Evolutionary conservation across 2,888 invertebrate genomes (phyloP), one percentile per base, ranked within the genome.

Genomic region (Encarsia formosa): DNA sequence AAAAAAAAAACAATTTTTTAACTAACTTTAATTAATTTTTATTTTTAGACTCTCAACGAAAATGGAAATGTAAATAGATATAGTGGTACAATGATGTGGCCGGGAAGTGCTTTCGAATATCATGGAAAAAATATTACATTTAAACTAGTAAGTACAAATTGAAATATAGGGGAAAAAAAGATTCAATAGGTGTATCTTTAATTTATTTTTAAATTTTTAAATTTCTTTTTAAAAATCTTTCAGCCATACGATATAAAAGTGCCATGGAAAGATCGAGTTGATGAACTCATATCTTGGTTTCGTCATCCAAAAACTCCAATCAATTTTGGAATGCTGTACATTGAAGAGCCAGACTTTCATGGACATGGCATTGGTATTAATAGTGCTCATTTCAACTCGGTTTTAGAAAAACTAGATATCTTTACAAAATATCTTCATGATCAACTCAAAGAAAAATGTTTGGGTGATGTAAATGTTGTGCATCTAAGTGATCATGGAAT

Each of bases 401-500:
- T 78, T 45, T 66, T 83, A 5, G 61, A 63, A 46, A 71, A 76
- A 61, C 63, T 81, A 19, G 81, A 83, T 57, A 75, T 77, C 56
- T 67, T 82, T 5, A 80, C 81, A 1, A 76, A 76, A 44, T 84
- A 85, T 66, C 73, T 82, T 75, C 65, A 77, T 76, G 63, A 79
- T 29, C 71, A 79, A 66, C 64, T 87, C n/a, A 67, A 76, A 48
- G 61, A 73, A 16, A 63, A 76, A 52, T 73, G 77, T 19, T 68
- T 87, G 42, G 73, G 79, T 23, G 75, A 76, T 58, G 77, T 82
- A 1, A 85, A 87, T 66, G 76, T 88, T 1, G 77, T 88, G 49
- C 77, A 87, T 55, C 69, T 86, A 37, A 86, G 86, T 71, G 87
- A 88, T 70, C 88, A 88, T 71, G 88, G 88, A 15, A 84, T 87